Evolutionary conservation across 2,113 vertebrate species (phyloP).

Genomic region (Montifringilla adamsi): DNA sequence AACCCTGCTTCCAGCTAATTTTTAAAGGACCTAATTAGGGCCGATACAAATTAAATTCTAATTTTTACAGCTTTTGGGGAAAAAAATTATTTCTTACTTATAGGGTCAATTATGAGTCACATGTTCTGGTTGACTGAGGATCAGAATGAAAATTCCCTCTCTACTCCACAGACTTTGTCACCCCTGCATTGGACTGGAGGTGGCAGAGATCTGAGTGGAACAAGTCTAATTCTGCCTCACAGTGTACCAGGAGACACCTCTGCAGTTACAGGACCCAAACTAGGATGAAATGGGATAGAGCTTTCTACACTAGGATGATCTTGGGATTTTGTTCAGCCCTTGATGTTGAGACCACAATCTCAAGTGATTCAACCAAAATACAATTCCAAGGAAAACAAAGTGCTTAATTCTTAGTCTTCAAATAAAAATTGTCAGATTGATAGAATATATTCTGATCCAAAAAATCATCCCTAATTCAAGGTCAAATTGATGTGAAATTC

Average conservation of each 20-base stretch:
- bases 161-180: not conserved
- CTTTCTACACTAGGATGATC: accelerated
- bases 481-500: not conserved
- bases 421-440: not conserved
- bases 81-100: not conserved
- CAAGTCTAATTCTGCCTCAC: not conserved
- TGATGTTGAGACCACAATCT: not conserved
- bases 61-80: not conserved
- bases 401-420: not conserved
- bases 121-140: not conserved
- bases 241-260: not conserved
- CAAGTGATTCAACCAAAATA: not conserved
- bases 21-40: not conserved
- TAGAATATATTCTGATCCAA: not conserved
- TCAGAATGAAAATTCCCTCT: not conserved
- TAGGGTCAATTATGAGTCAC: not conserved
- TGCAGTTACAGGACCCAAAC: not conserved
- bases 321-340: not conserved
- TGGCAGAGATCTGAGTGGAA: not conserved
- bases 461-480: not conserved
- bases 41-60: not conserved
- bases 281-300: not conserved
- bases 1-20: not conserved
- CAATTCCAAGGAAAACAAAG: not conserved
- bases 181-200: not conserved